Base-by-base conservation (phyloP, 2,888 invertebrate species). In the Eurytoma adleriae region DNA sequence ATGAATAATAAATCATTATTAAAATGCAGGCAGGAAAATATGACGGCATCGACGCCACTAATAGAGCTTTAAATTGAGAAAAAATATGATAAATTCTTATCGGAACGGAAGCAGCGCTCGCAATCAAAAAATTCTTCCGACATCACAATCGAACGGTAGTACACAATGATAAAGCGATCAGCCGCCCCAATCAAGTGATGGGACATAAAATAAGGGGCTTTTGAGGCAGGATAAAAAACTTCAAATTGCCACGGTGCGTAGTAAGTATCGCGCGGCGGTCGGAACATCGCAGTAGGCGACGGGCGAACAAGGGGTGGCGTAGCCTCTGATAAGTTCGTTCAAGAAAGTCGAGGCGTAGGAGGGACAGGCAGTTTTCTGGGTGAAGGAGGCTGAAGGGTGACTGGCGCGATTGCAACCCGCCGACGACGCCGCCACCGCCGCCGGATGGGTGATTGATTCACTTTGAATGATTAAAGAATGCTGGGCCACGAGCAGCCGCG, bases 381-480 rank as follows among this genome's bases (percentile, higher is more conserved):
- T 82, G 85, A 85, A 84, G 85, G 84, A 84, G 85, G 84, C 84
- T 85, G 85, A 85, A 88, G 88, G 86, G 89, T 88, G 89, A 89
- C 88, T 88, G 85, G 87, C 88, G 86, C 87, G 86, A 88, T 88
- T 87, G 86, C 86, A 84, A 83, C 40, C 40, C 40, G 40, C 40
- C 40, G 84, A 84, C 85, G 85, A 85, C 84, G 86, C 59, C 62
- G 12, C 24, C 27, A 54, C 24, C 48, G 24, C n/a, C 62, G 54
- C 61, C 40, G 87, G 68, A 87, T 87, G 85, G 88, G 90, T 90
- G 91, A 90, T 90, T 90, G 90, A 90, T 91, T 90, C 86, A 88
- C 89, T 89, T 88, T 89, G 90, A 91, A 91, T 90, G 90, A 91
- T 91, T 89, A 89, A 91, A 90, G 89, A 90, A 89, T 78, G 57